A percentile compares a stretch with the other conserved stretches of the same genome.
These are phyloP conservation scores for Ranitomeya variabilis DNA, from an alignment of 2,113 vertebrate genomes.

Conservation along the genomic window DNA sequence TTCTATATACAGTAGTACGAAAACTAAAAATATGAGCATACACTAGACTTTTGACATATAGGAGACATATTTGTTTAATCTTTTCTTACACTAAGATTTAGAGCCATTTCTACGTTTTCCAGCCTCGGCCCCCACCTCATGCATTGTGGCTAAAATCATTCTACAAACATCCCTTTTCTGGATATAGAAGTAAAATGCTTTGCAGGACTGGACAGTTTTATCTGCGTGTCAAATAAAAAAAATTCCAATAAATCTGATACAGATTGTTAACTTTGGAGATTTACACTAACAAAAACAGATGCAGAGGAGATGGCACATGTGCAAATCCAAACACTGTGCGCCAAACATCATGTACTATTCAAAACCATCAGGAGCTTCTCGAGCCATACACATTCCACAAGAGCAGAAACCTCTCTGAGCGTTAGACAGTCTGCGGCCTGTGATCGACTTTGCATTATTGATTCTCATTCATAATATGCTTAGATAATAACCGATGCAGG, in stretches of 20 bases:
- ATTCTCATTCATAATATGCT: not conserved
- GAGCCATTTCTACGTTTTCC: slow-evolving; percentile 21
- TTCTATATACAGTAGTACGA: too few relatives aligned
- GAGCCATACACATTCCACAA: not conserved
- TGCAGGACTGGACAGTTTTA: slow-evolving; percentile 32
- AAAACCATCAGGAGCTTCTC: not conserved
- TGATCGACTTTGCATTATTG: not conserved
- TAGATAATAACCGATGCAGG: not conserved
- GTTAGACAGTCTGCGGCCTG: not conserved
- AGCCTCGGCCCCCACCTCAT: not conserved
- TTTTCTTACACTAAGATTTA: not conserved
- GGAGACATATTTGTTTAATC: not conserved
- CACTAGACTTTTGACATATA: not conserved
- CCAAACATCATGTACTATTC: not conserved
- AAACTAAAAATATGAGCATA: too few relatives aligned
- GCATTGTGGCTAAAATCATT: slow-evolving; percentile 30
- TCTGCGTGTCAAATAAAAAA: slow-evolving; percentile 17
- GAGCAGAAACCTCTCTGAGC: not conserved
- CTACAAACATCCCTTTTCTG: slow-evolving; percentile 34
- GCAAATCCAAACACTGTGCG: slow-evolving; percentile 15
- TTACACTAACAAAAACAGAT: slow-evolving; percentile 18
- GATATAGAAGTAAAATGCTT: slow-evolving; percentile 22
- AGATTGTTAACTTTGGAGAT: slow-evolving; percentile 30
- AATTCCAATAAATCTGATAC: slow-evolving; percentile 40
- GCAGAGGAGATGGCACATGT: slow-evolving; percentile 18